These are phyloP conservation scores for Pipistrellus pygmaeus DNA, from an alignment of 2,797 vertebrate genomes.

Conservation along the genomic window DNA sequence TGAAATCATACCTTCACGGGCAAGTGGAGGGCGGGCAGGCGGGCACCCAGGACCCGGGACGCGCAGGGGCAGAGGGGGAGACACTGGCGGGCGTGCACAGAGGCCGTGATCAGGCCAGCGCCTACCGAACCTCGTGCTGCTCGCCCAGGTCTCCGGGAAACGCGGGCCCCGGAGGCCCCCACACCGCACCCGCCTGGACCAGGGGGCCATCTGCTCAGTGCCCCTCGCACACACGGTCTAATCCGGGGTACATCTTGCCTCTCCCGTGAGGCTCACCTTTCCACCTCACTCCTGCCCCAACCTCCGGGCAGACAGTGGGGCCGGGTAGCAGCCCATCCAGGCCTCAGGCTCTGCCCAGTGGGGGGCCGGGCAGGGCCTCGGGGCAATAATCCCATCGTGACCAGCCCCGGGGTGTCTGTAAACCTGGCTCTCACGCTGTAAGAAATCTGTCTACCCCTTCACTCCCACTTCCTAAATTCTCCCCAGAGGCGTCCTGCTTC, in stretches of 20 bases:
- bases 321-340: too few relatives aligned
- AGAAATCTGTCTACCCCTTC: neutral
- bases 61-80: neutral
- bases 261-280: neutral
- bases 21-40: neutral
- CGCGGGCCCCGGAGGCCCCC: too few relatives aligned
- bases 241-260: neutral
- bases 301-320: neutral
- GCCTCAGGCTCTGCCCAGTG: neutral
- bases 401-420: neutral
- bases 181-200: neutral
- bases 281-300: neutral
- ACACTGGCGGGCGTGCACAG: neutral
- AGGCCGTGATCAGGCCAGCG: neutral
- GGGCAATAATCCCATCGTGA: neutral
- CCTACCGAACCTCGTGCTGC: neutral
- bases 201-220: neutral
- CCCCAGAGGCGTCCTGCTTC: neutral
- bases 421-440: neutral
- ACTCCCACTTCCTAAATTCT: conserved; percentile 39
- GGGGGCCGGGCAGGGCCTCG: neutral
- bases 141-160: neutral
- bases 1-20: neutral
- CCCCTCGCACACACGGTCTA: rapidly evolving
- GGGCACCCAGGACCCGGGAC: rapidly evolving